Evolutionary conservation across 2,888 invertebrate species (phyloP).

Genomic region (Heliconius aoede): DNA sequence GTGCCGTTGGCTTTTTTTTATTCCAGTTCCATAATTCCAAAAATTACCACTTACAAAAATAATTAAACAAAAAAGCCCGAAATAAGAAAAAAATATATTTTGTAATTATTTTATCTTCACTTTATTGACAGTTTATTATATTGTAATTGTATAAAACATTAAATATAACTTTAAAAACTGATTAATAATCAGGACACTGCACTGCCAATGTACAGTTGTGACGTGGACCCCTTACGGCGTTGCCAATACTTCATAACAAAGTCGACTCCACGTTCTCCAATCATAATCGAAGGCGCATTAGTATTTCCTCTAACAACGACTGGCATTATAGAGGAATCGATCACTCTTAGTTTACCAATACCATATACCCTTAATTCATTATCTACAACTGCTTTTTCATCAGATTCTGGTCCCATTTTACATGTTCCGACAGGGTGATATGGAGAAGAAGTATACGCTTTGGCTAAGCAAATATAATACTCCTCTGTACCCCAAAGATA

Average conservation of each 20-base stretch:
- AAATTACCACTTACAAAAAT: no score
- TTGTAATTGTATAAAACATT: background rate
- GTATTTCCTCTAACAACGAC: constrained; percentile 90
- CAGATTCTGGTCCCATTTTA: constrained; percentile 82
- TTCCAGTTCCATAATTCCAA: no score
- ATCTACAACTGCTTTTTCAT: constrained; percentile 86
- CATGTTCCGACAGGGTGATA: constrained; percentile 75
- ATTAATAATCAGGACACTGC: background rate
- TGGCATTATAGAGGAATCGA: constrained; percentile 93
- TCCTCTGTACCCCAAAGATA: constrained; percentile 85
- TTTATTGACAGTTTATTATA: no score
- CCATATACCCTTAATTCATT: constrained; percentile 87
- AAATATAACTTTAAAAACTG: background rate
- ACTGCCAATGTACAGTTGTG: background rate
- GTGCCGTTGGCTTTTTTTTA: constrained; percentile 62
- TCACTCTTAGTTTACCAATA: constrained; percentile 83
- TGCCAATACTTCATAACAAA: constrained; percentile 62
- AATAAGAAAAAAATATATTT: no score
- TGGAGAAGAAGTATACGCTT: constrained; percentile 80
- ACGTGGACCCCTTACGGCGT: background rate
- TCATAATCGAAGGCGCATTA: constrained; percentile 85
- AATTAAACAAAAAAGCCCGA: no score
- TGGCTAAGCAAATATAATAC: constrained; percentile 86
- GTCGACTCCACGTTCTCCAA: constrained; percentile 56
- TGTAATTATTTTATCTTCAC: no score